Evolutionary conservation across 2,888 invertebrate species (phyloP), one percentile per base, ranked within the genome.

Genomic region (Ochlodes sylvanus): DNA sequence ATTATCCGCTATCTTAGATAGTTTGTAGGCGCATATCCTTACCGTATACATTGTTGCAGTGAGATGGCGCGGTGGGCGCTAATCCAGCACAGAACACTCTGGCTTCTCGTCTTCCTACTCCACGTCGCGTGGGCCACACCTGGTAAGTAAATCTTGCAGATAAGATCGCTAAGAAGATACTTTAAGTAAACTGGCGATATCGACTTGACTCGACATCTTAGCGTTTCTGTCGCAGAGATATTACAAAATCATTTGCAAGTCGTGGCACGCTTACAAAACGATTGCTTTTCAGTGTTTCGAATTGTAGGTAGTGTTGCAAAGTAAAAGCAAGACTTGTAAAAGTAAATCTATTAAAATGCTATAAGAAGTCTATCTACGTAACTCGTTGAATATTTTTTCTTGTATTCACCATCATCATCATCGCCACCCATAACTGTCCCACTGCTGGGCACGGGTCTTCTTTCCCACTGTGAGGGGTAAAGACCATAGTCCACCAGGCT

Each of bases 1-100:
- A 14, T 21, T 14, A 12, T 21, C 17, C 4, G 21, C 21, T 14
- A 21, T 14, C 14, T 6, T 52, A 21, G 10, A 19, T 52, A 52
- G 6, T 21, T 21, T 21, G 19, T 50, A 2, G 12, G 14, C 9
- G 21, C 10, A 10, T 52, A 52, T 52, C 14, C 32, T 47, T 32
- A 44, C 14, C 19, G 14, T 42, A 5, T n/a, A 54, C 55, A 54
- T 87, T 87, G 83, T 89, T 89, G 60, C 86, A 93, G 92, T 92
- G 92, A 93, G 85, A 93, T 93, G 92, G 88, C 90, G 90, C 91
- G 90, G 86, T 82, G 91, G 90, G 77, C 90, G 87, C 88, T 87
- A 75, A 80, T 79, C 79, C 87, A 83, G 86, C 87, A 89, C 79
- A 75, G 81, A 82, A 78, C 88, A 83, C 82, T 77, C 87, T 77